Conservation (phyloP, 2,113 vertebrate genomes). For the Boleophthalmus pectinirostris region DNA sequence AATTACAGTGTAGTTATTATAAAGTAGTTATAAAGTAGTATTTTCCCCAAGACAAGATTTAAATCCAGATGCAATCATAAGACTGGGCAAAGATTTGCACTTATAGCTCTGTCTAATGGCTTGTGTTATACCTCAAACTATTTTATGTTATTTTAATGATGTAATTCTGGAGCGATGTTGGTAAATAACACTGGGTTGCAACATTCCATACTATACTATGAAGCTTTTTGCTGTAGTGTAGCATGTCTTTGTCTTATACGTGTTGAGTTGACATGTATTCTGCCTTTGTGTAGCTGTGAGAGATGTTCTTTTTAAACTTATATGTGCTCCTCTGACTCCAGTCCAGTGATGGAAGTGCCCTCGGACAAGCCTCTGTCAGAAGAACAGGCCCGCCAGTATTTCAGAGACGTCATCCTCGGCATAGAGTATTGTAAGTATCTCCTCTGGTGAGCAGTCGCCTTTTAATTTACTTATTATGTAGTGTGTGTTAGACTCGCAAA, state of each 20-base stretch:
- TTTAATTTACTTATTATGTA: not conserved
- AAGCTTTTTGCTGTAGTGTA: not conserved
- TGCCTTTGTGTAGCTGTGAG: not conserved
- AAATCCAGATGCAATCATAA: not conserved
- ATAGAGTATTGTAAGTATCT: slow-evolving; percentile 94
- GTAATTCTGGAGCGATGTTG: not conserved
- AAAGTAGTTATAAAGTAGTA: too few relatives aligned
- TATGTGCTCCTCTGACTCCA: slow-evolving; percentile 45
- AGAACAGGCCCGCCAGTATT: slow-evolving; percentile 88
- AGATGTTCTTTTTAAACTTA: not conserved
- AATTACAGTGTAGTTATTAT: too few relatives aligned
- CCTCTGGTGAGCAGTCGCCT: not conserved
- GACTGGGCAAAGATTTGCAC: too few relatives aligned
- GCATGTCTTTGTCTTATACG: not conserved
- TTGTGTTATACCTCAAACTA: not conserved
- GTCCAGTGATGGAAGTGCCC: slow-evolving; percentile 97
- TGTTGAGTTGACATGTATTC: slow-evolving; percentile 14
- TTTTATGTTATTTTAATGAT: not conserved
- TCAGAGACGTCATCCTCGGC: slow-evolving; percentile 93
- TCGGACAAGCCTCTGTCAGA: slow-evolving; percentile 85
- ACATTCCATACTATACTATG: not conserved
- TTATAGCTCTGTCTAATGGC: not conserved
- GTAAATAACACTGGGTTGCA: not conserved
- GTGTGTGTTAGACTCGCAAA: not conserved
- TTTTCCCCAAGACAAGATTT: not conserved